Percentiles rank a stretch among this genome's conserved stretches.
phyloP scores from a whole-genome alignment of 2,888 invertebrate genomes.

The Athrips mouffetella region DNA sequence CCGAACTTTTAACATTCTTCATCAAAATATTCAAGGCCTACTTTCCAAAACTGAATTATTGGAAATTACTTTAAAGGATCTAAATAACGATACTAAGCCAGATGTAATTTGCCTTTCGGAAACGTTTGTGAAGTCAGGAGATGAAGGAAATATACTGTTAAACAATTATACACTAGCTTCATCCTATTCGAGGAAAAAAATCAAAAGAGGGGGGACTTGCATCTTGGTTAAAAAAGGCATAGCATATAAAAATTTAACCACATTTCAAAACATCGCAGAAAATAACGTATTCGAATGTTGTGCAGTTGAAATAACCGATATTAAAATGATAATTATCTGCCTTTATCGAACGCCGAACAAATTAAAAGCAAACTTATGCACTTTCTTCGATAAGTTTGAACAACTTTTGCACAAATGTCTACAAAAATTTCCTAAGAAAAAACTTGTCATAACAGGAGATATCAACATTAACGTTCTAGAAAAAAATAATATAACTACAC shows the following conservation, averaged over 20 bases:
- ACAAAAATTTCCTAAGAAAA: neutral
- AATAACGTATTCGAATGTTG: neutral
- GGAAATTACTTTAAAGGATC: neutral
- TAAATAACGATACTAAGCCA: neutral
- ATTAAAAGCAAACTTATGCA: neutral
- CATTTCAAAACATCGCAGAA: neutral
- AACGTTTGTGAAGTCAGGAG: neutral
- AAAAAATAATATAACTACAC: neutral
- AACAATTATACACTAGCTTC: neutral
- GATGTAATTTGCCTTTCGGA: neutral
- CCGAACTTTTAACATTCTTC: too few relatives aligned
- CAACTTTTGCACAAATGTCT: neutral
- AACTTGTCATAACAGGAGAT: neutral
- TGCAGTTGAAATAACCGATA: neutral
- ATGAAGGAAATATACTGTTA: neutral
- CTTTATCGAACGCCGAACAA: neutral
- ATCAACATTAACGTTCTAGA: neutral
- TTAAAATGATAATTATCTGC: neutral
- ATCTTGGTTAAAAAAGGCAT: neutral
- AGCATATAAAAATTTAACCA: neutral
- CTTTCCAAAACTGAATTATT: too few relatives aligned
- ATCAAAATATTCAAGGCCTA: neutral
- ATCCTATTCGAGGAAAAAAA: neutral
- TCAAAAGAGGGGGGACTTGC: neutral
- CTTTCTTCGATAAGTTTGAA: neutral